Evolutionary conservation across 2,888 invertebrate species (phyloP).

Genomic region (Eumacrocentrus americanus): DNA sequence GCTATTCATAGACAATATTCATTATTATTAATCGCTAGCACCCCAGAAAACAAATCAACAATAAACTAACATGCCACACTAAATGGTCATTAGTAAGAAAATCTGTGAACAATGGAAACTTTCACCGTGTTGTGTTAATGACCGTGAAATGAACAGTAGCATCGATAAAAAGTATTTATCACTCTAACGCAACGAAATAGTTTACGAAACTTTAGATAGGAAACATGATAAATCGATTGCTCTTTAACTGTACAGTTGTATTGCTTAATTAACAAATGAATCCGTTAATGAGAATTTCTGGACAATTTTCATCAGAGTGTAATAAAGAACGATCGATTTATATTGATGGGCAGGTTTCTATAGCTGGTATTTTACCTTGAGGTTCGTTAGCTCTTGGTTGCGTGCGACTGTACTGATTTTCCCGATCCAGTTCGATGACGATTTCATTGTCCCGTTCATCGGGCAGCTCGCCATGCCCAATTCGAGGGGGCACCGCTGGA

Average conservation of each 20-base stretch:
- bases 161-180: slow-evolving; percentile 9
- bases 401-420: slow-evolving; percentile 68
- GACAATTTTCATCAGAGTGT: neutral
- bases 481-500: slow-evolving; percentile 60
- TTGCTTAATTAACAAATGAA: neutral
- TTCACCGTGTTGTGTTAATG: slow-evolving; percentile 17
- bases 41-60: slow-evolving; percentile 32
- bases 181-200: slow-evolving; percentile 8
- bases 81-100: neutral
- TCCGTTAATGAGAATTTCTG: neutral
- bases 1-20: neutral
- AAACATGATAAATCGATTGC: slow-evolving; percentile 18
- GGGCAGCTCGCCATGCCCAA: slow-evolving; percentile 65
- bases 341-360: slow-evolving; percentile 20
- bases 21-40: slow-evolving; percentile 38
- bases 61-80: slow-evolving; percentile 1
- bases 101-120: slow-evolving; percentile 16
- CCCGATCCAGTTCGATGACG: slow-evolving; percentile 70
- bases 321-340: slow-evolving; percentile 13
- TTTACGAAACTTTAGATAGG: slow-evolving; percentile 1
- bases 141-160: slow-evolving; percentile 6
- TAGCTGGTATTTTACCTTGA: slow-evolving; percentile 55
- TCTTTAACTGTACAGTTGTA: slow-evolving; percentile 7
- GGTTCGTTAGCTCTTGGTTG: slow-evolving; percentile 62
- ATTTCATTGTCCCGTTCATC: slow-evolving; percentile 71